phyloP scores from a whole-genome alignment of 2,113 vertebrate species.

The Mellivora capensis region DNA sequence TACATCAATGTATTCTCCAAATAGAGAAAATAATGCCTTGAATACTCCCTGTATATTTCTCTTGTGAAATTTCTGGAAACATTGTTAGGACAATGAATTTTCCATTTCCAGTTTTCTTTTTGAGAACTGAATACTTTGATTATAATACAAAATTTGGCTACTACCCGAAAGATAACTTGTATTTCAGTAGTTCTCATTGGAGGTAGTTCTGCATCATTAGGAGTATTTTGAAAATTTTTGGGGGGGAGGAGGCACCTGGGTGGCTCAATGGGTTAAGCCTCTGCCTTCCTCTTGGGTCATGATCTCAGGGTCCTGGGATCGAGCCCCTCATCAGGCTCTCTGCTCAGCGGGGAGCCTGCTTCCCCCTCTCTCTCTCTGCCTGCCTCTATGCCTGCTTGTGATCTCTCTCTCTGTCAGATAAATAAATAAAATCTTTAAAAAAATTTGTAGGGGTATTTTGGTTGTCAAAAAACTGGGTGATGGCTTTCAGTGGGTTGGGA shows the following conservation, averaged over 20 bases:
- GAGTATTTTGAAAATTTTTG: not conserved
- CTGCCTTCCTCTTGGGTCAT: too few species aligned
- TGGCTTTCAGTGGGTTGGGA: not conserved
- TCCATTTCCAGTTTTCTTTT: not conserved
- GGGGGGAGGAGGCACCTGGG: rapidly evolving
- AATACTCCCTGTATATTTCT: not conserved
- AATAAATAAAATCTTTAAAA: not conserved
- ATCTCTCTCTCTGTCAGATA: too few species aligned
- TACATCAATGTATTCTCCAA: not conserved
- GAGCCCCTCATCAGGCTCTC: too few species aligned
- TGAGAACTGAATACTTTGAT: not conserved
- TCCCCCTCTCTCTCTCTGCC: too few species aligned
- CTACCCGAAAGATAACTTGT: not conserved
- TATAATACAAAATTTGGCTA: not conserved
- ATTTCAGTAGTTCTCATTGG: not conserved
- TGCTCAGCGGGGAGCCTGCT: too few species aligned
- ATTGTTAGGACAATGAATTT: not conserved
- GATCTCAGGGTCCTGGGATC: too few species aligned
- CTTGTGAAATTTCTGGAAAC: slow-evolving; percentile 12
- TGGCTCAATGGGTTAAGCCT: too few species aligned
- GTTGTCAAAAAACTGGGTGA: not conserved
- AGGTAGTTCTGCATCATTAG: not conserved
- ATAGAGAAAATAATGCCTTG: not conserved
- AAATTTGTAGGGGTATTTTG: not conserved
- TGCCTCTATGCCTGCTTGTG: too few species aligned